Percentiles rank a stretch among this genome's conserved stretches.
Evolutionary conservation across 2,113 vertebrate genomes (phyloP).

Genomic region (Hassar affinis): DNA sequence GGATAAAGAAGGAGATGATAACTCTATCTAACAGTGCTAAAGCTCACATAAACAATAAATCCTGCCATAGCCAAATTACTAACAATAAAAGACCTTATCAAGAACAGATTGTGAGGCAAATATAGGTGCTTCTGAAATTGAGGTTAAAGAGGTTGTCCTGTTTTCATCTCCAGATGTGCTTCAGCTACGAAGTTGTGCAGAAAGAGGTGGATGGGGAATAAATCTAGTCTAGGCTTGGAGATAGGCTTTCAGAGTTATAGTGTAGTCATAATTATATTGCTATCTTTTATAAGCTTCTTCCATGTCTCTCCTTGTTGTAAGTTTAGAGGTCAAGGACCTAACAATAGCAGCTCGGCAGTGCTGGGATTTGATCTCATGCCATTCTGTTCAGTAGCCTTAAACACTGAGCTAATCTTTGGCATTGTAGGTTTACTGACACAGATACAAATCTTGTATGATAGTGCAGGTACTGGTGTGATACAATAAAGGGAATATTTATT

Average conservation of each 20-base stretch:
- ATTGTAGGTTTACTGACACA: background rate
- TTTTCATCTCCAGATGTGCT: conserved; percentile 33
- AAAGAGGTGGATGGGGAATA: conserved; percentile 40
- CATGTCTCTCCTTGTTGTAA: conserved; percentile 25
- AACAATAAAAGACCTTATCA: conserved; percentile 39
- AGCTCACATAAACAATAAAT: conserved; percentile 59
- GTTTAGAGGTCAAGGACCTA: background rate
- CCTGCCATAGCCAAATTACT: conserved; percentile 41
- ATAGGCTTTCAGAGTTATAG: conserved; percentile 47
- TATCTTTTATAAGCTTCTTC: conserved; percentile 34
- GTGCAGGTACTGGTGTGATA: background rate
- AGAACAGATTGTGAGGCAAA: conserved; percentile 7
- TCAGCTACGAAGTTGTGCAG: conserved; percentile 22
- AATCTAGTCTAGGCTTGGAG: conserved; percentile 52
- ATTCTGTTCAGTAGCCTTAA: background rate
- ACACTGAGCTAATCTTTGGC: background rate
- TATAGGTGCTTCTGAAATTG: conserved; percentile 11
- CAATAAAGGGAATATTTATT: background rate
- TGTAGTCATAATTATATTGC: conserved; percentile 2
- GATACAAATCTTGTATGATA: background rate
- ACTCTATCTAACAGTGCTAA: conserved; percentile 50
- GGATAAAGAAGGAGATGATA: conserved; percentile 41
- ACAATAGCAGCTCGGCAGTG: background rate
- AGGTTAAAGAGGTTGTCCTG: conserved; percentile 10
- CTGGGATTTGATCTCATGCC: background rate